phyloP scores from a whole-genome alignment of 2,797 vertebrate genomes.

The Microcaecilia unicolor region DNA sequence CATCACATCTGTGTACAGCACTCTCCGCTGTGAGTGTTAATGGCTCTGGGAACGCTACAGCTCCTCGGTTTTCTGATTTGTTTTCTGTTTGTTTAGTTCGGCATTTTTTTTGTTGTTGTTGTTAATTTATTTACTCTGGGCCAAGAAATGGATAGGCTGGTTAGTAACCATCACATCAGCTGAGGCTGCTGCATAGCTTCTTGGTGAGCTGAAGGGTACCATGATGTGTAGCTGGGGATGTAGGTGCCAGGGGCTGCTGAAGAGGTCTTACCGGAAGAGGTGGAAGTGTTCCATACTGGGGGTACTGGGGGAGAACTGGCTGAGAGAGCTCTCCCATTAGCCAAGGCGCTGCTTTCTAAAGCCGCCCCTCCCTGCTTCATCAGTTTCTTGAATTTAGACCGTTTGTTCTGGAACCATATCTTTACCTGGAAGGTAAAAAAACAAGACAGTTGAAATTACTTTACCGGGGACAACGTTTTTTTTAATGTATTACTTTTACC shows the following conservation, averaged over 20 bases:
- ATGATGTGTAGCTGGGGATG: slow-evolving; percentile 96
- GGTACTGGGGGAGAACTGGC: slow-evolving; percentile 81
- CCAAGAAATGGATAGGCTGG: slow-evolving; percentile 24
- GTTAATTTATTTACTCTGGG: slow-evolving; percentile 25
- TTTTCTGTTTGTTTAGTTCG: too few species aligned
- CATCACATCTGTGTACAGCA: slow-evolving; percentile 50
- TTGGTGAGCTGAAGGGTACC: slow-evolving; percentile 93
- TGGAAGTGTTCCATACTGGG: slow-evolving; percentile 84
- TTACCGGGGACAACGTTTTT: too few species aligned
- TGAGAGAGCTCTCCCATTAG: slow-evolving; percentile 80
- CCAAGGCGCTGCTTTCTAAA: slow-evolving; percentile 75
- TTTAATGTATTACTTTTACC: too few species aligned
- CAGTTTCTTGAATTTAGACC: slow-evolving; percentile 89
- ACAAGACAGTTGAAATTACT: too few species aligned
- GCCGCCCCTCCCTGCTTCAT: slow-evolving; percentile 89
- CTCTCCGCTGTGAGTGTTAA: slow-evolving; percentile 13
- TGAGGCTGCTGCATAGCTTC: slow-evolving; percentile 98
- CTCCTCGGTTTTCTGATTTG: slow-evolving; percentile 24
- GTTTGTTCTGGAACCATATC: slow-evolving; percentile 92
- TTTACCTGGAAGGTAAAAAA: slow-evolving; percentile 64
- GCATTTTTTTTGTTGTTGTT: background rate
- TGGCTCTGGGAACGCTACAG: slow-evolving; percentile 29
- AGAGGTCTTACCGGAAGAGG: slow-evolving; percentile 77
- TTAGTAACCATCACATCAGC: slow-evolving; percentile 83
- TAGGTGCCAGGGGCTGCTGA: slow-evolving; percentile 79